Evolutionary conservation across 1,140 invertebrate species (phyloP), one percentile per base, ranked within the genome.

Genomic region (Zaprionus ornatus): DNA sequence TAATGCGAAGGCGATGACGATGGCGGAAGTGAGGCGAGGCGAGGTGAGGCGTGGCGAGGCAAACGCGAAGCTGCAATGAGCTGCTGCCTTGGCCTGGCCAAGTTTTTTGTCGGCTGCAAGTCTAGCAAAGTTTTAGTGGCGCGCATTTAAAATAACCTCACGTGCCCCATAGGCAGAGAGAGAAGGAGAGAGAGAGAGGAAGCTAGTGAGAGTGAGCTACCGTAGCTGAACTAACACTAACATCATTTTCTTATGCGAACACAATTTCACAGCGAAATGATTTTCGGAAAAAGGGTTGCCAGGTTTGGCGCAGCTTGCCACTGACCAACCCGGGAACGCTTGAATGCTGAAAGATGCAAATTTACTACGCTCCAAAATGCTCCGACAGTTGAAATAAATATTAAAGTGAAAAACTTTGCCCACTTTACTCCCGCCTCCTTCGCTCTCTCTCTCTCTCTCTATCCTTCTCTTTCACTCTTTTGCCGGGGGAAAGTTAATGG

Each of bases 281-380:
- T 90, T 90, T 90, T 74, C 64, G 2, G n/a, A 45, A 77, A 82
- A 78, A 55, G 75, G 57, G 59, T 55, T 67, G 59, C 63, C 73
- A 64, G 60, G 60, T 59, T 57, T 50, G 15, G 55, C 67, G 15
- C 55, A 74, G 50, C 32, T 40, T 55, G 25, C 15, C 21, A 55
- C 62, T 62, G 74, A 62, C 69, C 54, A 27, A 12, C n/a, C 40
- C 56, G 5, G 63, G 45, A n/a, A 35, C 56, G 54, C 67, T 80
- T 78, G 74, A 84, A 88, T 74, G 85, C 75, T 85, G 82, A 90
- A 90, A 90, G 85, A 90, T 90, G 85, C 73, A 90, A 90, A 90
- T 90, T 90, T 90, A 90, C 79, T 80, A 77, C 56, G 77, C 79
- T 85, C 79, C 60, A 77, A 83, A 87, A 79, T 74, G 71, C 45